phyloP scores from a whole-genome alignment of 2,888 invertebrate species.

The Pelosia muscerda region DNA sequence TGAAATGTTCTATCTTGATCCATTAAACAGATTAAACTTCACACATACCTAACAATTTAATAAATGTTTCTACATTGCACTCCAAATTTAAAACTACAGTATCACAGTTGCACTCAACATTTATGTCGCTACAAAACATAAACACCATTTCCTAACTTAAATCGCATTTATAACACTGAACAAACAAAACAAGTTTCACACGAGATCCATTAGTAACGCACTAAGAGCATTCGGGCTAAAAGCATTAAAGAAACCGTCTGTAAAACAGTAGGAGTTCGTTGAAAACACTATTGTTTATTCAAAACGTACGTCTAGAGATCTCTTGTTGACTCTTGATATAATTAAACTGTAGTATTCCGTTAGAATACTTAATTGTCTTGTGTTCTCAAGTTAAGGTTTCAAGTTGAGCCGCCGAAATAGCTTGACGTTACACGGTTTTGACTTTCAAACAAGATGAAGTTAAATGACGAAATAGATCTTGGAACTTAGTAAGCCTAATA shows the following conservation, averaged over 20 bases:
- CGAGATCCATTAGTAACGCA: conserved; percentile 44
- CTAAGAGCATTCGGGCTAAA: conserved; percentile 43
- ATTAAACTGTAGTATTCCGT: conserved; percentile 16
- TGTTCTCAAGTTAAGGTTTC: not conserved
- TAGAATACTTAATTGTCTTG: conserved; percentile 11
- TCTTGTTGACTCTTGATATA: conserved; percentile 28
- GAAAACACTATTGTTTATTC: conserved; percentile 61
- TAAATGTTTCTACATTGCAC: not conserved
- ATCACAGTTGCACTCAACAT: not conserved
- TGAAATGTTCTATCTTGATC: not conserved
- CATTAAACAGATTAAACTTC: not conserved
- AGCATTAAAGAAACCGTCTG: conserved; percentile 51
- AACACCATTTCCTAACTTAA: conserved; percentile 16
- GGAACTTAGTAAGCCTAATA: not conserved
- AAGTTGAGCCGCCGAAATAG: not conserved
- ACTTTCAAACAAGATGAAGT: not conserved
- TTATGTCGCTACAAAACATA: not conserved
- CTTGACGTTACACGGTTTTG: not conserved
- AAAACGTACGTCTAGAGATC: conserved; percentile 54
- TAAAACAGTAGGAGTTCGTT: conserved; percentile 27
- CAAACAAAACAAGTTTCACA: conserved; percentile 23
- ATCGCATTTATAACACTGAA: conserved; percentile 16
- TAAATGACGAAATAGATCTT: not conserved
- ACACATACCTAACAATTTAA: not conserved
- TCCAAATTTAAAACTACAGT: not conserved